Evolutionary conservation across 2,888 invertebrate genomes (phyloP), one percentile per base, ranked within the genome.

Genomic region (Rotaria macrura): DNA sequence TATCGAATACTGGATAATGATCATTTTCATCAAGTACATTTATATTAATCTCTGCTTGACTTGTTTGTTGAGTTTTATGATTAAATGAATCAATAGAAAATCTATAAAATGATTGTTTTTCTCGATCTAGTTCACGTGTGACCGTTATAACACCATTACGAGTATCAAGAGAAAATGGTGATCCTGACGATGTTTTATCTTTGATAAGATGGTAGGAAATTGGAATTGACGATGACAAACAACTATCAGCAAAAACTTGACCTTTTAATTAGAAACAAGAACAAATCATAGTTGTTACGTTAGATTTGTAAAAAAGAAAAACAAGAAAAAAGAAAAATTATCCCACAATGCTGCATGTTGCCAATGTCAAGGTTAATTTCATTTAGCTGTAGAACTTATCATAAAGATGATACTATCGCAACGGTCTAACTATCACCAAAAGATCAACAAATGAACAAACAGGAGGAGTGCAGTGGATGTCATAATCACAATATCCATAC

Each of bases 21-120:
- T 79, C 79, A 79, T 79, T 79, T 79, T 43, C 43, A 79, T 79
- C 79, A 43, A 79, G 23, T n/a, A 79, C 17, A 43, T 79, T 43
- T 25, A 79, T 43, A n/a, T 79, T 25, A n/a, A 79, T 34, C 4
- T 43, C n/a, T 25, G 79, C 43, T 79, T 43, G 40, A 79, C 40
- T 79, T 79, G 79, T n/a, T 43, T 40, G 40, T 7, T 43, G 79
- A 79, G 38, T 79, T 79, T 79, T 43, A 43, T 43, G 40, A 40
- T 40, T 79, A 34, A 65, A 65, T 34, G 65, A 65, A 34, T 65
- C 43, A 79, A 79, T 6, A 43, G 4, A 79, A 79, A 79, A 79
- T 43, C 43, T n/a, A 43, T 43, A 79, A n/a, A 43, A n/a, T n/a
- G 40, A 23, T 43, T n/a, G 9, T 43, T 1, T 79, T n/a, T 79